Evolutionary conservation across 2,888 invertebrate species (phyloP), one percentile per base, ranked within the genome.

Genomic region (Sinohyriopsis cumingii): DNA sequence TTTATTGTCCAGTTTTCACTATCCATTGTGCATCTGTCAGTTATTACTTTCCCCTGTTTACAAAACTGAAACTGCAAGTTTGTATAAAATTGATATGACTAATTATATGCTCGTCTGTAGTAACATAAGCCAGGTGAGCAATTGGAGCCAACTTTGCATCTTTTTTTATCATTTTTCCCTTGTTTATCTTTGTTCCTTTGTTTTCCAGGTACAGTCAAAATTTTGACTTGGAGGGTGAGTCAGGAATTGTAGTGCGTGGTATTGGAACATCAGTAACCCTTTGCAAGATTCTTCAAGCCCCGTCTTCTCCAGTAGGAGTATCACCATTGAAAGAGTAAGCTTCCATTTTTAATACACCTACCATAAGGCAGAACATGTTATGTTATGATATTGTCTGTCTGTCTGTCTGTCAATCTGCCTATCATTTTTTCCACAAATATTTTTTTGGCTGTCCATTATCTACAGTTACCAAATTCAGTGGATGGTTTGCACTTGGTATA

Each of bases 221-320:
- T 89, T 98, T 98, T 90, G 98, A 99, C 90, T 90, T 99, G 82
- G 98, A 99, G 90, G 98, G 98, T 0, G 98, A 98, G 89, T 96
- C 96, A 2, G 98, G 98, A 0, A 96, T 98, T 66, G 98, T 98
- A 1, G 98, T 97, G 0, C 93, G 99, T 78, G 98, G 97, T 19
- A 95, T 97, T 70, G 98, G 98, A 82, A 95, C 96, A 1, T 95
- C 95, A 1, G 95, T 95, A 0, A 94, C 94, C 0, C 90, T 96
- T 12, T 76, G 75, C 18, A 87, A 84, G 64, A 68, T 56, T 25
- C 69, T 33, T 64, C 72, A 57, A 24, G 76, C 59, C 66, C 84
- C 57, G 77, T 82, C 59, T 73, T 85, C 54, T 79, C 87, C 62
- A 7, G 77, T 79, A 20, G 87, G 84, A 9, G 70, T 79, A 12